Percentiles rank a stretch among this genome's conserved stretches.
These are phyloP conservation scores for Cyprinella venusta DNA, from an alignment of 2,797 vertebrate species.

Conservation along the genomic window DNA sequence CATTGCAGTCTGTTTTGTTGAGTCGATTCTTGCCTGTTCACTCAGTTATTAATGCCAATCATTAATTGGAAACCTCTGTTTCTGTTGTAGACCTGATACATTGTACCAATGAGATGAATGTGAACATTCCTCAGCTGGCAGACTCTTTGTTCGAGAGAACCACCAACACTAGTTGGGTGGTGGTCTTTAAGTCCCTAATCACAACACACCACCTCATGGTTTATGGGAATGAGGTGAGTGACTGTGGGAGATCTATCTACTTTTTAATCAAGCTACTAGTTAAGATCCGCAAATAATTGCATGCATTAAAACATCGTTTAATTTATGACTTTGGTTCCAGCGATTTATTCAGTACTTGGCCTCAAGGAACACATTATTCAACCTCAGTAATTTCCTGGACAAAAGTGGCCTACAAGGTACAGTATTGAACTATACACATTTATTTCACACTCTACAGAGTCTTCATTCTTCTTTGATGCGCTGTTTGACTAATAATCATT, in stretches of 20 bases:
- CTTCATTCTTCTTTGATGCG: background rate
- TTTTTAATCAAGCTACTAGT: background rate
- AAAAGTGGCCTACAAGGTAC: slow-evolving; percentile 99
- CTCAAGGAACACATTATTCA: slow-evolving; percentile 99
- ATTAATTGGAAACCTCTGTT: background rate
- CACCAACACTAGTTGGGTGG: slow-evolving; percentile 99
- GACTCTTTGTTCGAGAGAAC: slow-evolving; percentile 98
- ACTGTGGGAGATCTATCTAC: background rate
- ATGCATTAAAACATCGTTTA: background rate
- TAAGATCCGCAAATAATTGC: background rate
- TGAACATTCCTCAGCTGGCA: slow-evolving; percentile 98
- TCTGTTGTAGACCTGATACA: slow-evolving; percentile 88
- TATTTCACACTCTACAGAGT: background rate
- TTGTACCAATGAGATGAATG: slow-evolving; percentile 99
- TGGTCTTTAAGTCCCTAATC: slow-evolving; percentile 98
- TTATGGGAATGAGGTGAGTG: slow-evolving; percentile 94
- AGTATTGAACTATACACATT: slow-evolving; percentile 10
- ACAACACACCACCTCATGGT: slow-evolving; percentile 99
- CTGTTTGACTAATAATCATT: background rate
- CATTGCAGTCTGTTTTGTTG: background rate
- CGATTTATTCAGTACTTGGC: slow-evolving; percentile 99
- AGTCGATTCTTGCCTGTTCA: background rate
- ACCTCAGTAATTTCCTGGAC: slow-evolving; percentile 99
- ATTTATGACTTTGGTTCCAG: slow-evolving; percentile 70
- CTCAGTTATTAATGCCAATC: slow-evolving; percentile 4